Evolutionary conservation across 2,113 vertebrate species (phyloP).

Genomic region (Gambusia affinis): DNA sequence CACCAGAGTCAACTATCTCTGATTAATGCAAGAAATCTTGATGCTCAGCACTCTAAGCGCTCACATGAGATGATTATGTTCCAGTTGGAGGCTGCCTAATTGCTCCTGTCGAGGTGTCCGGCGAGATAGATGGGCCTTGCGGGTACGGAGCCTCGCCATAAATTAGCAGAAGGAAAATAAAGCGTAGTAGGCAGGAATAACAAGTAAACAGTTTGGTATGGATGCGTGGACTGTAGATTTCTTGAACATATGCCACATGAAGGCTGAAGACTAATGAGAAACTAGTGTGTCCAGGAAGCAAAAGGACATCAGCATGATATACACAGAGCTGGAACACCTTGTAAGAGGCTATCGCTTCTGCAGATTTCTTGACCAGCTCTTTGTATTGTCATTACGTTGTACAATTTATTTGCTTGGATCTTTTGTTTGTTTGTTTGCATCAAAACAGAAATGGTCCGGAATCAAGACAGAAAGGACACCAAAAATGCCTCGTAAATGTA

Average conservation of each 20-base stretch:
- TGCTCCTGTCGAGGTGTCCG: slow-evolving; percentile 44
- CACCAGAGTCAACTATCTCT: slow-evolving; percentile 22
- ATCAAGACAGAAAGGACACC: neutral
- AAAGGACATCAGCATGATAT: slow-evolving; percentile 69
- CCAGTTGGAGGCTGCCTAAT: slow-evolving; percentile 42
- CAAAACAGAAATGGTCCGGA: slow-evolving; percentile 7
- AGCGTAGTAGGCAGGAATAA: slow-evolving; percentile 29
- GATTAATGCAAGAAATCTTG: slow-evolving; percentile 26
- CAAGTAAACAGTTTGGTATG: slow-evolving; percentile 62
- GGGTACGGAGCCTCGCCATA: slow-evolving; percentile 41
- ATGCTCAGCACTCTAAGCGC: neutral
- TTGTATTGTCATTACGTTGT: slow-evolving; percentile 30
- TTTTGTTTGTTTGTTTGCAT: neutral
- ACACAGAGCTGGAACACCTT: slow-evolving; percentile 58
- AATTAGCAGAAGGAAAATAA: slow-evolving; percentile 58
- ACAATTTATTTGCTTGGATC: slow-evolving; percentile 19
- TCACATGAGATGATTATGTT: slow-evolving; percentile 27
- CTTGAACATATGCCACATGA: slow-evolving; percentile 66
- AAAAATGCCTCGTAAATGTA: neutral
- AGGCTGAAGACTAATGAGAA: slow-evolving; percentile 70
- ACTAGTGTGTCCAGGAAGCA: slow-evolving; percentile 72
- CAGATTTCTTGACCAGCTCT: slow-evolving; percentile 51
- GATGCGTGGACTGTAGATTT: slow-evolving; percentile 57
- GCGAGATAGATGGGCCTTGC: slow-evolving; percentile 42
- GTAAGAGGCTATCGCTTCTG: slow-evolving; percentile 46